Base-by-base conservation (phyloP, 2,888 invertebrate genomes). In the Ormyrus labotus region DNA sequence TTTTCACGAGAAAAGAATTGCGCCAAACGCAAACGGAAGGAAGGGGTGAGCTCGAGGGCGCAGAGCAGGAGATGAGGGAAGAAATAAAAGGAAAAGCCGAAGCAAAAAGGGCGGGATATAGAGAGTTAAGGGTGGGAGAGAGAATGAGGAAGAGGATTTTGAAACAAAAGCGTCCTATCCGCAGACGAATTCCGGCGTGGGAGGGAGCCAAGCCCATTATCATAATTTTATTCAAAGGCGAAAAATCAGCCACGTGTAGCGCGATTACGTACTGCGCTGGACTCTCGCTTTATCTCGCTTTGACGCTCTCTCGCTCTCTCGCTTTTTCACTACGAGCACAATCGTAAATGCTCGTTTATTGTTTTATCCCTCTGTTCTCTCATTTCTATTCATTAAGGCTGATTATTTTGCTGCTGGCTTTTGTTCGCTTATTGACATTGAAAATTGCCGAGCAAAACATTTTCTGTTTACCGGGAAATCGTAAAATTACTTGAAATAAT, bases 201-300 rank as follows among this genome's bases (percentile, higher is more conserved):
- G 58, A 77, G 47, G 71, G 73, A 73, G 83, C 78, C 67, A 82
- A 81, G 74, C 83, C 85, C 85, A 85, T 89, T 89, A 89, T 89
- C 88, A 88, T 89, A 89, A 89, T 89, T 89, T 89, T 87, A 89
- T 89, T 89, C 89, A 88, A 86, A 85, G 86, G 83, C 84, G 86
- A 87, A 89, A 88, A 88, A 89, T 88, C 88, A 88, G 87, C 86
- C 86, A 86, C 85, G 85, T 87, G 86, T 86, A 85, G 83, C 84
- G 80, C 77, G 84, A 84, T 83, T 83, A 83, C 79, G 63, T 19
- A 34, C 48, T 63, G 34, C 47, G 13, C 68, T 64, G 74, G 73
- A 63, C 73, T 78, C 82, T 85, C 82, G 86, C 87, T 53, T 63
- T 73, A 68, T 88, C 86, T 87, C 75, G 80, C 74, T 74, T 79